These are phyloP conservation scores for Acromyrmex echinatior DNA, from an alignment of 1,140 invertebrate genomes.

Conservation along the genomic window DNA sequence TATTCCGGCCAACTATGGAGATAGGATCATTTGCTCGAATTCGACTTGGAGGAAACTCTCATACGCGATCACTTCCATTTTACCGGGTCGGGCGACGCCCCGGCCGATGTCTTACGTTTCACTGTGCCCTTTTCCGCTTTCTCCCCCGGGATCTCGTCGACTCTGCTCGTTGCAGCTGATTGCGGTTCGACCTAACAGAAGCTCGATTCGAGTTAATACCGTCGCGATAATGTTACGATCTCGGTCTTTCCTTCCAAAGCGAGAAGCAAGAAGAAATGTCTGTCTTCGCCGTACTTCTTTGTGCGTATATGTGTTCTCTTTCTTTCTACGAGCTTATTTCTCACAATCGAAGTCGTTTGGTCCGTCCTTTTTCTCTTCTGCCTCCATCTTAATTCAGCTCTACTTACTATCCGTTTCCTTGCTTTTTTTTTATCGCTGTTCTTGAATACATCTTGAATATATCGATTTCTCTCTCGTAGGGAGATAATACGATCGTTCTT, in stretches of 20 bases:
- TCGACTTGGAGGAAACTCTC: constrained; percentile 34
- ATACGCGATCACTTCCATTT: constrained; percentile 48
- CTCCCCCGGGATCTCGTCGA: constrained; percentile 58
- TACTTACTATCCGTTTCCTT: background rate
- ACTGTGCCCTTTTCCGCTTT: constrained; percentile 14
- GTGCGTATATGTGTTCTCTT: background rate
- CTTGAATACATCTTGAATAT: constrained; percentile 37
- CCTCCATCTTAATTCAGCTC: constrained; percentile 3
- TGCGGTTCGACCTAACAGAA: constrained; percentile 77
- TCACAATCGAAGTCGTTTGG: background rate
- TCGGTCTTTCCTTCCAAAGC: constrained; percentile 27
- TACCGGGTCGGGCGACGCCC: constrained; percentile 26
- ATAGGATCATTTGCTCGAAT: constrained; percentile 49
- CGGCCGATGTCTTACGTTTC: constrained; percentile 27
- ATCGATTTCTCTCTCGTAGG: constrained; percentile 17
- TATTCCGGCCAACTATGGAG: constrained; percentile 49
- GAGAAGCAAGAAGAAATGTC: background rate
- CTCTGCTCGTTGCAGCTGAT: constrained; percentile 73
- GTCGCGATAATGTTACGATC: constrained; percentile 75
- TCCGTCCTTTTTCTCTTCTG: background rate
- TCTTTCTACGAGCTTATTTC: background rate
- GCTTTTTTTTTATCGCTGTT: constrained; percentile 23
- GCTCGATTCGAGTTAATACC: constrained; percentile 76
- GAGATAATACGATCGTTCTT: constrained; percentile 30
- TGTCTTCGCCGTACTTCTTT: background rate